Conservation (phyloP, 1,140 invertebrate species). For the Amyelois transitella region DNA sequence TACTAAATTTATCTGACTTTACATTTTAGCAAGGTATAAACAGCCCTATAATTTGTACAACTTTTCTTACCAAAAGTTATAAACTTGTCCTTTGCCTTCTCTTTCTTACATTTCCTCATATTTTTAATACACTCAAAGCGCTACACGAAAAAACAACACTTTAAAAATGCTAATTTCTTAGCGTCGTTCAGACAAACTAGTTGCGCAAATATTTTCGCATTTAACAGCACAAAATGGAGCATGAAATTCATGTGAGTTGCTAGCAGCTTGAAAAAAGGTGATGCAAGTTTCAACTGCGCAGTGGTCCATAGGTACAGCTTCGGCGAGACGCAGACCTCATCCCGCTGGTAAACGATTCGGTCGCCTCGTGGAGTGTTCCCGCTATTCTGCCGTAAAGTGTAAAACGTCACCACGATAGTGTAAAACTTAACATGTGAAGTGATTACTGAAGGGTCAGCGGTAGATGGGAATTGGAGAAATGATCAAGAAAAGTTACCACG, state of each 20-base stretch:
- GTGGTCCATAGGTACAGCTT: constrained; percentile 35
- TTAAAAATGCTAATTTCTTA: not conserved
- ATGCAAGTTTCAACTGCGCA: constrained; percentile 47
- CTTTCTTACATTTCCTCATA: not conserved
- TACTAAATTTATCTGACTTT: too few relatives aligned
- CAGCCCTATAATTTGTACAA: not conserved
- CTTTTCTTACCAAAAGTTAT: not conserved
- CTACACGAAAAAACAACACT: not conserved
- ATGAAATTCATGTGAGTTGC: not conserved
- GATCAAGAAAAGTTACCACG: constrained; percentile 64
- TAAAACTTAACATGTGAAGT: constrained; percentile 3
- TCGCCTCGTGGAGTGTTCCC: not conserved
- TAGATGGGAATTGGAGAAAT: constrained; percentile 39
- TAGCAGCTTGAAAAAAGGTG: not conserved
- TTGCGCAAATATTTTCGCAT: not conserved
- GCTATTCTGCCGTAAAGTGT: not conserved
- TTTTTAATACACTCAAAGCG: not conserved
- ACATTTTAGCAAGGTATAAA: not conserved
- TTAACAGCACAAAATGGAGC: not conserved
- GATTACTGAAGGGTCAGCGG: constrained; percentile 8
- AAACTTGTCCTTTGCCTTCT: not conserved
- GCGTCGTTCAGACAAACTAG: not conserved
- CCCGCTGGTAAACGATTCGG: constrained; percentile 7
- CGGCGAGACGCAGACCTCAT: constrained; percentile 25
- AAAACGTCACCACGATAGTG: not conserved